These are phyloP conservation scores for Penaeus monodon DNA, from an alignment of 2,888 invertebrate genomes.

Conservation along the genomic window DNA sequence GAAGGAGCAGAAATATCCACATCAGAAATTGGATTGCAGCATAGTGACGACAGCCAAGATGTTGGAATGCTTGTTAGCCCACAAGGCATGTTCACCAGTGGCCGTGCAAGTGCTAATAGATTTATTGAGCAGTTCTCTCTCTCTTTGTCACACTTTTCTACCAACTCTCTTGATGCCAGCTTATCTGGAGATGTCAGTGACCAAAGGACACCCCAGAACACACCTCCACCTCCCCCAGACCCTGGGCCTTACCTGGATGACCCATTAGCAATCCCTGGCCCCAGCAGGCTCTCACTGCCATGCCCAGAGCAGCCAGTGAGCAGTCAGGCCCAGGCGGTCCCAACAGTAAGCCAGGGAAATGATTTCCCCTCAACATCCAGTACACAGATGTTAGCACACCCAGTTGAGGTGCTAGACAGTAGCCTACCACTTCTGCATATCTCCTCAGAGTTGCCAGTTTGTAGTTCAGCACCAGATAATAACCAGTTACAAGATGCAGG, in stretches of 20 bases:
- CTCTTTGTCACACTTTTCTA: constrained; percentile 37
- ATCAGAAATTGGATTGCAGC: constrained; percentile 47
- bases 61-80: constrained; percentile 48
- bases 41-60: constrained; percentile 55
- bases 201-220: constrained; percentile 8
- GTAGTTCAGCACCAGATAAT: constrained; percentile 14
- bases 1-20: constrained; percentile 51
- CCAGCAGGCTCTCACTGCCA: constrained; percentile 26
- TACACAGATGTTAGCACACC: constrained; percentile 27
- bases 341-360: constrained; percentile 2
- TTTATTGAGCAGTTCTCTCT: constrained; percentile 52
- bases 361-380: constrained; percentile 30
- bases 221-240: constrained; percentile 11
- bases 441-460: constrained; percentile 30
- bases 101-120: constrained; percentile 26
- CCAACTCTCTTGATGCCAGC: constrained; percentile 30
- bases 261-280: constrained; percentile 41
- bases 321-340: constrained; percentile 4
- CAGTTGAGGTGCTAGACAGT: constrained; percentile 32
- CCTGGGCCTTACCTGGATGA: constrained; percentile 42
- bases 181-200: constrained; percentile 32
- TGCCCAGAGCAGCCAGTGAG: background rate
- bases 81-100: constrained; percentile 49
- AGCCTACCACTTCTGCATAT: constrained; percentile 45
- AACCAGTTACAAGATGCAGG: constrained; percentile 8